Conservation (phyloP, 2,113 vertebrate genomes). For the Todiramphus saurophagus region DNA sequence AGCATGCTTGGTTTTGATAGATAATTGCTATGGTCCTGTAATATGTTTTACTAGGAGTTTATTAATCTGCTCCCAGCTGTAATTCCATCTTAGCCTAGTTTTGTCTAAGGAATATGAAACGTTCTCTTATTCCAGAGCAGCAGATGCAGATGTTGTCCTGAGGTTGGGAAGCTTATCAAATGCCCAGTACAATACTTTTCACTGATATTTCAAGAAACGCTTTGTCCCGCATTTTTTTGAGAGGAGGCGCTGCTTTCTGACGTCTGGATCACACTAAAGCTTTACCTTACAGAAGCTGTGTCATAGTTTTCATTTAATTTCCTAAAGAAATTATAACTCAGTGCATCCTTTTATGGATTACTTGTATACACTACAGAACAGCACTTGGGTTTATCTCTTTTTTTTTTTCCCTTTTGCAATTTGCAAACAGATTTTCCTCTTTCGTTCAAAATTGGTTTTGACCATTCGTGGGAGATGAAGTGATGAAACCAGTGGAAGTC, state of each 20-base stretch:
- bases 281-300: background rate
- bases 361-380: background rate
- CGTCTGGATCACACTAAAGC: background rate
- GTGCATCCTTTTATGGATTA: background rate
- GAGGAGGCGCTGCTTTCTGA: background rate
- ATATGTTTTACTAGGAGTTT: background rate
- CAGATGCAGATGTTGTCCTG: background rate
- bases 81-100: constrained; percentile 42
- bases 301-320: background rate
- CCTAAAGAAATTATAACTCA: background rate
- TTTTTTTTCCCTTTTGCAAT: background rate
- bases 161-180: background rate
- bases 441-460: background rate
- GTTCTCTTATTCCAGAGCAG: background rate
- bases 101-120: constrained; percentile 12
- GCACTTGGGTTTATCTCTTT: background rate
- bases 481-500: background rate
- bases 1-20: background rate
- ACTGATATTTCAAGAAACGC: background rate
- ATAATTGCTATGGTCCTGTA: background rate
- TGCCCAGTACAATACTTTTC: background rate
- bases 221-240: background rate
- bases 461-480: background rate
- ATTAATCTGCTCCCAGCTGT: background rate
- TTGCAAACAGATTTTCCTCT: background rate